Percentiles rank a stretch among this genome's conserved stretches.
These are phyloP conservation scores for Pachyrhynchus sulphureomaculatus DNA, from an alignment of 1,140 invertebrate genomes.

Conservation along the genomic window DNA sequence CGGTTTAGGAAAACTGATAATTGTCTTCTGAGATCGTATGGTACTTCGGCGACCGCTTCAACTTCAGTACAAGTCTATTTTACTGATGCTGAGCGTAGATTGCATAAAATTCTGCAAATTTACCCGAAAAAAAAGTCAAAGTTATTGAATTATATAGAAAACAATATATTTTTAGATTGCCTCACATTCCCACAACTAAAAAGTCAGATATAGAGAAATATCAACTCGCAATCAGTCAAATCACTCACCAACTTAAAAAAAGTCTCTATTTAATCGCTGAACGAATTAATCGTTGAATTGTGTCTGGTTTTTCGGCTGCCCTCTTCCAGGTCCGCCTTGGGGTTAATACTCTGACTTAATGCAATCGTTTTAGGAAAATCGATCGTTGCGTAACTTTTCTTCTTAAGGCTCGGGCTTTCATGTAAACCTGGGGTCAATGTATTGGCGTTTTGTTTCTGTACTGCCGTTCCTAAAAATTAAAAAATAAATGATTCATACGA, in stretches of 20 bases:
- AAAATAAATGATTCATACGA: no score
- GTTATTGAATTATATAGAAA: no score
- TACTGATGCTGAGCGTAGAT: no score
- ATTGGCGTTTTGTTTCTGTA: slow-evolving; percentile 24
- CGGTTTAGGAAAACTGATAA: no score
- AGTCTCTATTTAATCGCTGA: slow-evolving; percentile 56
- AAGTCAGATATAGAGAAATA: neutral
- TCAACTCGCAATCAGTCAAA: neutral
- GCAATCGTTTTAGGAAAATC: slow-evolving; percentile 92
- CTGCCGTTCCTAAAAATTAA: neutral
- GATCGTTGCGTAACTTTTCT: slow-evolving; percentile 86
- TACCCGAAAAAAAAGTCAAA: no score
- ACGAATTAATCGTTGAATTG: slow-evolving; percentile 63
- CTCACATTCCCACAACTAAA: neutral
- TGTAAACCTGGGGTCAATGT: slow-evolving; percentile 49
- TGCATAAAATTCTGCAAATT: no score
- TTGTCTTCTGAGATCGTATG: no score
- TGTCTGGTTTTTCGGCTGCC: slow-evolving; percentile 66
- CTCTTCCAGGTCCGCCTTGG: slow-evolving; percentile 58
- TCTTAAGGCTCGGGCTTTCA: slow-evolving; percentile 58
- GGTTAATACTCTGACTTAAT: slow-evolving; percentile 66
- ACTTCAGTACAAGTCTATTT: no score
- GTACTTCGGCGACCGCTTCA: no score
- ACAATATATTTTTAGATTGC: neutral
- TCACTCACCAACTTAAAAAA: slow-evolving; percentile 3